These are phyloP conservation scores for Camponotus floridanus DNA, from an alignment of 1,140 invertebrate genomes.

Conservation along the genomic window DNA sequence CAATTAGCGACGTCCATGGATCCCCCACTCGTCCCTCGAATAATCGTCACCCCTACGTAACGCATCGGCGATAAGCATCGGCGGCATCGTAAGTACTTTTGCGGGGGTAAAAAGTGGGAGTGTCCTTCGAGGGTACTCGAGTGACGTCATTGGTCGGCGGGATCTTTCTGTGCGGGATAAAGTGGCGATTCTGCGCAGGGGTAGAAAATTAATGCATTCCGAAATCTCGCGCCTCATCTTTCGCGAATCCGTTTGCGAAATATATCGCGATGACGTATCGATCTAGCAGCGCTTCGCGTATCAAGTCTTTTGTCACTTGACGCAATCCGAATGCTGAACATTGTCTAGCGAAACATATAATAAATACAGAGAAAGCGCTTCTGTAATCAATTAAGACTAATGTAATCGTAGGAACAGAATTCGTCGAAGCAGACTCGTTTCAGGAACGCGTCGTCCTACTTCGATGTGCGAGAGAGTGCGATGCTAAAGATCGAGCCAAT, in stretches of 20 bases:
- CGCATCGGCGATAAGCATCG: conserved; percentile 69
- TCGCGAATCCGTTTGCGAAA: not conserved
- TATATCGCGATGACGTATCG: not conserved
- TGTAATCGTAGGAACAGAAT: not conserved
- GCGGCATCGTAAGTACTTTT: conserved; percentile 43
- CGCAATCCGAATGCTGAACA: not conserved
- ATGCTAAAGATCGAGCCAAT: not conserved
- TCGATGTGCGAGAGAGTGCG: not conserved
- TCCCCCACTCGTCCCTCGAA: conserved; percentile 14
- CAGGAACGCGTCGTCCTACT: not conserved
- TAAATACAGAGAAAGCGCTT: not conserved
- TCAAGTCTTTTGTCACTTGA: not conserved
- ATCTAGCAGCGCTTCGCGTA: not conserved
- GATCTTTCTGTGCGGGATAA: not conserved
- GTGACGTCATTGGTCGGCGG: conserved; percentile 73
- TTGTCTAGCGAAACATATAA: not conserved
- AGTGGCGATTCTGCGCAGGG: conserved; percentile 67
- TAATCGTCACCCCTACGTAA: conserved; percentile 62
- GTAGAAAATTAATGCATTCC: conserved; percentile 37
- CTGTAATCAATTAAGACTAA: not conserved
- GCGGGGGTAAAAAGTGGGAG: conserved; percentile 74
- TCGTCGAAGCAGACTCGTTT: not conserved
- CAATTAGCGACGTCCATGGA: conserved; percentile 59
- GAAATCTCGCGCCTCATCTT: not conserved
- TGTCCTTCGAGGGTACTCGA: conserved; percentile 65